Evolutionary conservation across 2,113 vertebrate genomes (phyloP), one percentile per base, ranked within the genome.

Genomic region (Melanocharis versteri): DNA sequence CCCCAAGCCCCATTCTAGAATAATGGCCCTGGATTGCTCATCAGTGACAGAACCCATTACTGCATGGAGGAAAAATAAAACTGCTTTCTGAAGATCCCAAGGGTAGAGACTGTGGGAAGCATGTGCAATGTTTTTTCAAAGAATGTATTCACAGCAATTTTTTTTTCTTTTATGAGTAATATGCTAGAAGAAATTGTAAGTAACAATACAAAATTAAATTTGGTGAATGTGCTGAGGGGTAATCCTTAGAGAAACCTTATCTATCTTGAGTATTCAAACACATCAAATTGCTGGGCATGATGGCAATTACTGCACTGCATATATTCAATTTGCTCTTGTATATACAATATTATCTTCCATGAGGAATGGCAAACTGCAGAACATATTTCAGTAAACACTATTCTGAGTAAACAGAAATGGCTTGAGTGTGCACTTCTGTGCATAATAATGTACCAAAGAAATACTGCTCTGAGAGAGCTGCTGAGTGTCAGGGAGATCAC

Each of bases 131-230:
- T 88, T 97, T 97, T 94, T 69, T 93, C 78, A 84, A 92, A 94
- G 39, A 96, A 97, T 96, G 58, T 78, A 71, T 94, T 94, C 86
- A 82, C 68, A 87, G 60, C 26, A 53, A 31, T 3, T 5, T 44
- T 89, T 87, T 89, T 73, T 70, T 68, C 35, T 95, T 79, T 90
- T 48, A 81, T 91, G 86, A 96, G 33, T 78, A 97, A 94, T 84
- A 90, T 92, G 26, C 72, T 71, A 57, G 72, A 76, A 78, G 86
- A 96, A 90, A 71, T 89, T 96, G 47, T 93, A 97, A 97, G 68
- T 92, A 96, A 94, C 78, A 97, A 94, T 83, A 37, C 61, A 68
- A 97, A 98, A 97, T 97, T 96, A 96, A 97, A 96, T 95, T 93
- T 89, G 51, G 92, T 89, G 93, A 97, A 97, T 97, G 76, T 82